Percentiles rank a stretch among this genome's conserved stretches.
Evolutionary conservation across 2,113 vertebrate species (phyloP).

Genomic region (Triplophysa dalaica): DNA sequence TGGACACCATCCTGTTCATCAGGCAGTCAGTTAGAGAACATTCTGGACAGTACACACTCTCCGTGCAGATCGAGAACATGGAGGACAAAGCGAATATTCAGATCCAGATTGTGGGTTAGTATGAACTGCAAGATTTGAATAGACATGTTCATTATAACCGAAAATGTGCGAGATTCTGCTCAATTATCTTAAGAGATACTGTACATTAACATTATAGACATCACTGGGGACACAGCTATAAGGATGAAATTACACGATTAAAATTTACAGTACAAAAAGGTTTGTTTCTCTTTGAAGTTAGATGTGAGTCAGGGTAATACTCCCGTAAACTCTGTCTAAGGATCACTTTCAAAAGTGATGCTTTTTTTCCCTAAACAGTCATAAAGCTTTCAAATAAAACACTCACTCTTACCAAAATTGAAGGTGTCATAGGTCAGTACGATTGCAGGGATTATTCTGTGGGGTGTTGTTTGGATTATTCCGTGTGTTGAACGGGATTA

Average conservation of each 20-base stretch:
- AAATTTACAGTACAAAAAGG: neutral
- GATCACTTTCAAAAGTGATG: constrained; percentile 12
- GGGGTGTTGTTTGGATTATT: constrained; percentile 67
- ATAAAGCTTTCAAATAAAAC: constrained; percentile 5
- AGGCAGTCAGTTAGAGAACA: constrained; percentile 77
- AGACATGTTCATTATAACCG: neutral
- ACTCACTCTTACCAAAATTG: neutral
- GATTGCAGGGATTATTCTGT: constrained; percentile 61
- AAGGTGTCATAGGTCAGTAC: constrained; percentile 33
- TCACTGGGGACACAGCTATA: neutral
- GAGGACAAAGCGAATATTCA: constrained; percentile 76
- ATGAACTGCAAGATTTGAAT: neutral
- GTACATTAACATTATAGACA: neutral
- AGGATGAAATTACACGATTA: neutral
- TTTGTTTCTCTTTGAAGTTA: constrained; percentile 14
- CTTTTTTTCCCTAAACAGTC: constrained; percentile 1
- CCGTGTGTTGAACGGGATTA: constrained; percentile 66
- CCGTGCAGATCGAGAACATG: constrained; percentile 83
- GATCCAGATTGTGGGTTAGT: constrained; percentile 85
- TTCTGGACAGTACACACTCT: constrained; percentile 82
- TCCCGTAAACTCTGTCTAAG: constrained; percentile 2
- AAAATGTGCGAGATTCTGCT: neutral
- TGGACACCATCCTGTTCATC: constrained; percentile 87
- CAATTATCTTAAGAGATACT: neutral
- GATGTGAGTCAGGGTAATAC: neutral